These are phyloP conservation scores for Chromis chromis DNA, from an alignment of 2,797 vertebrate species.

Conservation along the genomic window DNA sequence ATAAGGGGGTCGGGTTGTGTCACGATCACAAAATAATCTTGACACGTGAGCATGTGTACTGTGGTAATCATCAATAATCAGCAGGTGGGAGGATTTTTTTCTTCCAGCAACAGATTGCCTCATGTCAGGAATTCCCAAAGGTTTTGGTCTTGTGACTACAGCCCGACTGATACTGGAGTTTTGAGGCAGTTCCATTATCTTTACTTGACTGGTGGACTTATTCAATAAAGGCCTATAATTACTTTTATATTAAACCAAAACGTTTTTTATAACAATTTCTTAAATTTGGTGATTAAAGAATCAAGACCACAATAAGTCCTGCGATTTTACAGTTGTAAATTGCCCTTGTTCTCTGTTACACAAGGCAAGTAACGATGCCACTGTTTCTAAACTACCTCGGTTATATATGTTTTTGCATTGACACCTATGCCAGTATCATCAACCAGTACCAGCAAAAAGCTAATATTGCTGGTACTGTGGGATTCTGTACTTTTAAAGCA, in stretches of 20 bases:
- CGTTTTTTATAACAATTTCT: neutral
- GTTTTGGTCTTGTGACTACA: neutral
- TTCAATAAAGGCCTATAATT: neutral
- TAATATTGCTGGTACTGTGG: too few species aligned
- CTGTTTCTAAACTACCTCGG: neutral
- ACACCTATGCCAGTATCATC: neutral
- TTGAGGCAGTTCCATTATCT: too few species aligned
- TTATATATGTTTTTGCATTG: neutral
- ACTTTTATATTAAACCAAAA: neutral
- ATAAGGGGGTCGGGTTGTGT: too few species aligned
- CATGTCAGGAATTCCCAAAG: neutral
- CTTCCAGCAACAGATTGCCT: neutral
- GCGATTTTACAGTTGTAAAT: neutral
- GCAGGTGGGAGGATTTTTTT: too few species aligned
- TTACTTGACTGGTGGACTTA: neutral
- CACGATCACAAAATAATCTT: too few species aligned
- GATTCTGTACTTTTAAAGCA: too few species aligned
- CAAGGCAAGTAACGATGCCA: neutral
- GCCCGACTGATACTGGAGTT: neutral
- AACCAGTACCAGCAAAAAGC: neutral
- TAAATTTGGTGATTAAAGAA: neutral
- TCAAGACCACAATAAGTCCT: neutral
- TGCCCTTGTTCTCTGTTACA: neutral
- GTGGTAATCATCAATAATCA: too few species aligned
- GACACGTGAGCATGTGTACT: too few species aligned